Evolutionary conservation across 2,113 vertebrate genomes (phyloP), one percentile per base, ranked within the genome.

Genomic region (Manacus vitellinus): DNA sequence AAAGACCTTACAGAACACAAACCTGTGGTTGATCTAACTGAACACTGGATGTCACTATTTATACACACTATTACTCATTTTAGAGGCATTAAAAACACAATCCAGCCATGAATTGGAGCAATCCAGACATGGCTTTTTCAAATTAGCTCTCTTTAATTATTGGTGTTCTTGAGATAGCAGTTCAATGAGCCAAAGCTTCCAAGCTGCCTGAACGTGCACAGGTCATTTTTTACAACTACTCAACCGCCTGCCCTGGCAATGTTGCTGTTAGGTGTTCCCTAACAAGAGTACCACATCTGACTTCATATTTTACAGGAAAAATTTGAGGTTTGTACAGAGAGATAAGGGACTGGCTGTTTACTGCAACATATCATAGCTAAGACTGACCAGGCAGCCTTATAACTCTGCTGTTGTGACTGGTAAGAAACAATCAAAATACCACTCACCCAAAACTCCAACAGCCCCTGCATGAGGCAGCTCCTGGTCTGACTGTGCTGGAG

Each of bases 11-110:
- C 1, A 1, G 92, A 93, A 82, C 79, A 55, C 8, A 27, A 89
- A 87, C 95, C 81, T 92, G 91, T 96, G 97, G 96, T 97, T 96
- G 95, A 97, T 89, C 92, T 89, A 91, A 94, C 63, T 95, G 95
- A 97, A 98, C 96, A 95, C 97, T 97, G 96, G 94, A 96, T 96
- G 96, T 97, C 95, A 89, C 96, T 94, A 94, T 96, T 97, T 96
- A 96, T 93, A 91, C 82, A 93, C 94, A 94, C 95, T 98, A 94
- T 91, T 93, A 96, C 92, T 96, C 91, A 96, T 91, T 89, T 94
- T 82, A 91, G 85, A 96, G 91, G 66, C 86, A 95, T 55, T 92
- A 73, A 73, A 92, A 93, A 46, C 51, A 58, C 67, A 66, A 63
- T 54, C 41, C 35, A 49, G 71, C 71, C 41, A 68, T 37, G 55